Evolutionary conservation across 2,113 vertebrate species (phyloP), one percentile per base, ranked within the genome.

Genomic region (Zosterops pallidus): DNA sequence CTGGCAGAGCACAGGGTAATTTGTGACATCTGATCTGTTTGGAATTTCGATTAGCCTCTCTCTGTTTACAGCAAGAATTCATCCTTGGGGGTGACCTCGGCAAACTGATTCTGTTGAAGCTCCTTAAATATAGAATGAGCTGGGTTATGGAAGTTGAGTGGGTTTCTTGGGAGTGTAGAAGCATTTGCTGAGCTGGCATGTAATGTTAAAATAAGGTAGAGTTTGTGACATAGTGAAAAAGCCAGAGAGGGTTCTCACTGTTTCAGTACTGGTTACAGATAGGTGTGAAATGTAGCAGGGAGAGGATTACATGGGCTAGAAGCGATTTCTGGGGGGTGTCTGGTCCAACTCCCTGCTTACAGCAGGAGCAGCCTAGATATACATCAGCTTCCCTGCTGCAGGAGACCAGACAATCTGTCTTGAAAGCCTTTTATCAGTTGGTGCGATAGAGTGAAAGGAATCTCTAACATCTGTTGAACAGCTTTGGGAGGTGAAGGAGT

Each of bases 1-100:
- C 98, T 99, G 46, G 94, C 98, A 55, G 98, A 98, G 90, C 99
- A 99, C 97, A 97, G 98, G 97, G 99, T 99, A 96, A 97, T 96
- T 81, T 18, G 12, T 35, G 82, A 71, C 57, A 55, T 41, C 57
- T 39, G 28, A 70, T 79, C 76, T 31, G 8, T 53, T 68, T 24
- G 70, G 41, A 65, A 46, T 92, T 96, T 90, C 59, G 5, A 53
- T 63, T 49, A 78, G 68, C 19, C 14, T 77, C 75, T 71, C 24
- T 41, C 55, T 85, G 17, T 67, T 92, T 72, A 82, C 28, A 52
- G 81, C 49, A 91, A 55, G 68, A 90, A 41, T 69, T 90, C 55
- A 15, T 90, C 71, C 31, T 12, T 77, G 53, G 41, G 46, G 29
- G 25, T 91, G 59, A 90, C 83, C 68, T 80, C 75, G 83, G 55